Percentiles rank a stretch among this genome's conserved stretches.
Conservation (phyloP, 1,140 invertebrate genomes). For the Heliconius nattereri region DNA sequence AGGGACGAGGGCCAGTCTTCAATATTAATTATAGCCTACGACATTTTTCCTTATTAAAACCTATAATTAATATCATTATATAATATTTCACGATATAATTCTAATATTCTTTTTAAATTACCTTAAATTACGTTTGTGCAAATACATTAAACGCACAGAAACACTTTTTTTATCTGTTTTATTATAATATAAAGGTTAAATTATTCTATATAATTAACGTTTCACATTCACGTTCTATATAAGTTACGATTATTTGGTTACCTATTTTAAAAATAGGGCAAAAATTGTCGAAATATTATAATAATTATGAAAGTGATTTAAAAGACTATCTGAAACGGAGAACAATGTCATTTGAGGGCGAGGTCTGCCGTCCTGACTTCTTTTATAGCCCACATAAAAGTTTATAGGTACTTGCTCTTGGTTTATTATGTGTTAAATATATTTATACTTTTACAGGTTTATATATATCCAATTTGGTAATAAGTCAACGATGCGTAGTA, state of each 20-base stretch:
- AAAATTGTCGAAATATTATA: constrained; percentile 23
- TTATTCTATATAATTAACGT: background rate
- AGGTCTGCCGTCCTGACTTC: constrained; percentile 51
- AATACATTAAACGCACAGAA: too few relatives aligned
- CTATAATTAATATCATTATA: too few relatives aligned
- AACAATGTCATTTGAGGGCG: constrained; percentile 51
- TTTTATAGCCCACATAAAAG: constrained; percentile 69
- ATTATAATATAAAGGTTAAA: background rate
- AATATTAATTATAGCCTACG: too few relatives aligned
- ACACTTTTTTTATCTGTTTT: too few relatives aligned
- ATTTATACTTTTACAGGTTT: constrained; percentile 44
- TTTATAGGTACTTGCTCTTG: constrained; percentile 63
- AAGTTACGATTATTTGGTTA: background rate
- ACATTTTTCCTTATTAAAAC: too few relatives aligned
- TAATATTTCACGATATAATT: too few relatives aligned
- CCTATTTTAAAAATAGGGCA: background rate
- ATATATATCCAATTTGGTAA: constrained; percentile 40
- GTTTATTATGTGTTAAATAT: constrained; percentile 75
- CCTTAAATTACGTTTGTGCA: too few relatives aligned
- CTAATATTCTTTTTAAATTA: too few relatives aligned
- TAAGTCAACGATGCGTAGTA: background rate
- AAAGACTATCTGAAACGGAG: constrained; percentile 47
- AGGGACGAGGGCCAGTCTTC: too few relatives aligned
- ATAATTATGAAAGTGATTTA: constrained; percentile 41
- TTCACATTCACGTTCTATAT: background rate